These are phyloP conservation scores for Drosophila mojavensis DNA, from an alignment of 1,140 invertebrate species.

Conservation along the genomic window DNA sequence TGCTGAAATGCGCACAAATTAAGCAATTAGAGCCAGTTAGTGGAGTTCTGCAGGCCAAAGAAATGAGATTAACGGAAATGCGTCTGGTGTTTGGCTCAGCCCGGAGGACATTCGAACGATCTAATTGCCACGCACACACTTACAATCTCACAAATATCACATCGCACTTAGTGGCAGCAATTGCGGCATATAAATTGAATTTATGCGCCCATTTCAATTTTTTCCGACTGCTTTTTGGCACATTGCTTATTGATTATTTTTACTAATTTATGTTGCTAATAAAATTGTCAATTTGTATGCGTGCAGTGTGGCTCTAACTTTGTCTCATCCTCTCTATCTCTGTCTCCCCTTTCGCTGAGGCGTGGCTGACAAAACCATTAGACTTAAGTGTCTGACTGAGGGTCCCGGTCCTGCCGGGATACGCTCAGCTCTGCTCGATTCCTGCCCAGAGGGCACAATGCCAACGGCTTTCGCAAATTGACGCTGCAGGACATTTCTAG, in stretches of 20 bases:
- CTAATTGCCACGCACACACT: constrained; percentile 25
- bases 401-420: constrained; percentile 15
- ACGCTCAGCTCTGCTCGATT: constrained; percentile 17
- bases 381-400: constrained; percentile 66
- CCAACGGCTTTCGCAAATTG: constrained; percentile 72
- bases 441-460: constrained; percentile 59
- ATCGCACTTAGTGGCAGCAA: constrained; percentile 50
- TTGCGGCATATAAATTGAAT: constrained; percentile 68
- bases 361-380: constrained; percentile 68
- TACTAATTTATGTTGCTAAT: constrained; percentile 79
- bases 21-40: constrained; percentile 55
- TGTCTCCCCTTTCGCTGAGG: constrained; percentile 5
- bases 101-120: constrained; percentile 3
- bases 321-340: rapidly evolving
- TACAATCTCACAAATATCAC: constrained; percentile 6
- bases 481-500: constrained; percentile 75
- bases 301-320: constrained; percentile 37
- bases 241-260: constrained; percentile 80
- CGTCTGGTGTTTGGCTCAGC: neutral
- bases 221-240: constrained; percentile 65
- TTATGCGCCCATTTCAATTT: constrained; percentile 48
- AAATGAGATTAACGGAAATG: constrained; percentile 44
- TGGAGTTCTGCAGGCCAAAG: constrained; percentile 14
- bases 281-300: constrained; percentile 80
- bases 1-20: constrained; percentile 60